These are phyloP conservation scores for Synergus umbraculus DNA, from an alignment of 2,888 invertebrate species.

Conservation along the genomic window DNA sequence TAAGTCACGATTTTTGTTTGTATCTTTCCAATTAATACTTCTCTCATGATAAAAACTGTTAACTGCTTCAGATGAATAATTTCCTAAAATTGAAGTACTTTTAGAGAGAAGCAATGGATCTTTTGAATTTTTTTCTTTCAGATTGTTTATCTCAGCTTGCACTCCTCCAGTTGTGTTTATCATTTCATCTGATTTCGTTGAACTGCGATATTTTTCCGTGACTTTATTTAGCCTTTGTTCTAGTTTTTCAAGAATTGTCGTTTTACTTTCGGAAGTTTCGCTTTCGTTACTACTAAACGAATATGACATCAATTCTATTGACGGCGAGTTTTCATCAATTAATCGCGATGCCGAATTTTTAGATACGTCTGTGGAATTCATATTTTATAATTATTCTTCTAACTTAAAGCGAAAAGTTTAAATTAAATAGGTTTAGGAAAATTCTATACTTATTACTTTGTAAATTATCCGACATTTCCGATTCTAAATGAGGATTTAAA, in stretches of 20 bases:
- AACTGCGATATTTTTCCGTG: not conserved
- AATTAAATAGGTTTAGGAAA: too few relatives aligned
- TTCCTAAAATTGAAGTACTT: not conserved
- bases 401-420: too few relatives aligned
- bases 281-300: slow-evolving; percentile 4
- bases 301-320: not conserved
- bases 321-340: too few relatives aligned
- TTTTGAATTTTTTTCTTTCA: not conserved
- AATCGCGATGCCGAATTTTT: too few relatives aligned
- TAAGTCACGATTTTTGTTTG: not conserved
- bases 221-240: not conserved
- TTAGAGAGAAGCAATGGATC: not conserved
- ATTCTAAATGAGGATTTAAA: too few relatives aligned
- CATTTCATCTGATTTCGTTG: not conserved
- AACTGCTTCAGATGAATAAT: not conserved
- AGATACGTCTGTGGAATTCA: too few relatives aligned
- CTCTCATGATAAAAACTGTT: not conserved
- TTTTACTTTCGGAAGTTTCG: not conserved
- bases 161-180: not conserved
- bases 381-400: too few relatives aligned
- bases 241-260: not conserved
- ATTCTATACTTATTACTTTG: too few relatives aligned
- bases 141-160: not conserved
- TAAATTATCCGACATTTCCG: too few relatives aligned
- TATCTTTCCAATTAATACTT: not conserved